A percentile compares a stretch with the other conserved stretches of the same genome.
phyloP scores from a whole-genome alignment of 53 echinoderm and acorn worm genomes.

The Paracentrotus lividus region DNA sequence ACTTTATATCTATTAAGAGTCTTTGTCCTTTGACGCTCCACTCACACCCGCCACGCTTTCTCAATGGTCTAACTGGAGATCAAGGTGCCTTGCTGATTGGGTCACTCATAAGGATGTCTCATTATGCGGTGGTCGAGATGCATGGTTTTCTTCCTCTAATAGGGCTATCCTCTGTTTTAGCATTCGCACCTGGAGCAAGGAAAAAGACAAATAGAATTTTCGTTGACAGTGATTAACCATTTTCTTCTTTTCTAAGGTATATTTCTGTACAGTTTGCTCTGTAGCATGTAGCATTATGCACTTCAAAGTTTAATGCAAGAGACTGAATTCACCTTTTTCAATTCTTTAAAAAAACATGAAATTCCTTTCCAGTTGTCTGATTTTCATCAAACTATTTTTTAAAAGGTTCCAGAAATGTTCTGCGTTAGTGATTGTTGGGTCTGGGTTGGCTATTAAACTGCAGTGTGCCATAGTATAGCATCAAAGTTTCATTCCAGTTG shows the following conservation, averaged over 20 bases:
- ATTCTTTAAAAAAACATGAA: too few species aligned
- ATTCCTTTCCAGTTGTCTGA: too few species aligned
- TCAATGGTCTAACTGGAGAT: not conserved
- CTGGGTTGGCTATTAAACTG: too few species aligned
- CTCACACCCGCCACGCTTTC: not conserved
- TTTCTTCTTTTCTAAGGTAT: not conserved
- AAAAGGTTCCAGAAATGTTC: too few species aligned
- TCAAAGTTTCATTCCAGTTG: not conserved
- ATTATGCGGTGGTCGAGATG: conserved; percentile 93
- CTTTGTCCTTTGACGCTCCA: not conserved
- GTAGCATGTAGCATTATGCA: too few species aligned
- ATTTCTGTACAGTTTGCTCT: not conserved
- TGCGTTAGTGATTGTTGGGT: too few species aligned
- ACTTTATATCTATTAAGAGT: not conserved
- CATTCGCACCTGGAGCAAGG: conserved; percentile 87
- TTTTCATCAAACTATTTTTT: too few species aligned
- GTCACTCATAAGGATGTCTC: conserved; percentile 89
- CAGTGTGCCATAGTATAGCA: too few species aligned
- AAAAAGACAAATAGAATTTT: not conserved
- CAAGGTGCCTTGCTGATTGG: not conserved
- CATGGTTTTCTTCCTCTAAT: conserved; percentile 93
- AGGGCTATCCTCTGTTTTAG: conserved; percentile 96
- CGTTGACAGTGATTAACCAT: not conserved
- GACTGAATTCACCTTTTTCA: too few species aligned
- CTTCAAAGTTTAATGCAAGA: not conserved